phyloP scores from a whole-genome alignment of 2,113 vertebrate genomes.

The Ailuropoda melanoleuca region DNA sequence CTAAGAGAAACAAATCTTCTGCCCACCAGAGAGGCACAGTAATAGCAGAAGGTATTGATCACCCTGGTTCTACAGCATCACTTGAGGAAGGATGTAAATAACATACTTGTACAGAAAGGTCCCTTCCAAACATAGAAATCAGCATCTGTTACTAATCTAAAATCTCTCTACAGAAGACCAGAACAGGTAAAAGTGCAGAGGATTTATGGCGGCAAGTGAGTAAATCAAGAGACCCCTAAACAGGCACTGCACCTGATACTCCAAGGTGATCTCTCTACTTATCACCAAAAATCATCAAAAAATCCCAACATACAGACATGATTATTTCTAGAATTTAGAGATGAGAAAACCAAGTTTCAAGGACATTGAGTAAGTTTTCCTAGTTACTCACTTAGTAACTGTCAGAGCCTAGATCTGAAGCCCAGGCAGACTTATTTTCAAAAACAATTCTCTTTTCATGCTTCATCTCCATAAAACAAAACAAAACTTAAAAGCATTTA shows the following conservation, averaged over 20 bases:
- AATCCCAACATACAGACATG: neutral
- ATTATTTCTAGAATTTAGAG: neutral
- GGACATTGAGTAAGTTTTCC: neutral
- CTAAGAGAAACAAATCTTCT: neutral
- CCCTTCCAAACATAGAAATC: neutral
- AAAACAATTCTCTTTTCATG: neutral
- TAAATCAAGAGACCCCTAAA: neutral
- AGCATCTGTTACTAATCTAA: neutral
- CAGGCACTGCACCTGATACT: fast-evolving
- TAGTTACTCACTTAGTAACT: neutral
- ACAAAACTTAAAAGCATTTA: neutral
- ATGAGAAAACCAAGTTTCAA: neutral
- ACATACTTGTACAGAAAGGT: neutral
- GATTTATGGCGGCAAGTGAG: neutral
- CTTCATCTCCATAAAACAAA: neutral
- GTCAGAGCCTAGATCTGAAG: neutral
- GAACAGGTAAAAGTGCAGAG: neutral
- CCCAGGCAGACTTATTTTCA: neutral
- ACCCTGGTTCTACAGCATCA: neutral
- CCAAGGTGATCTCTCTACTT: neutral
- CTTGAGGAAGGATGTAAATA: neutral
- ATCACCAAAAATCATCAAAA: neutral
- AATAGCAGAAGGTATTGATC: neutral
- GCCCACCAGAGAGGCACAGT: neutral
- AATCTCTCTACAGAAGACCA: neutral